Conservation (phyloP, 2,113 vertebrate species). For the Melanerpes formicivorus region DNA sequence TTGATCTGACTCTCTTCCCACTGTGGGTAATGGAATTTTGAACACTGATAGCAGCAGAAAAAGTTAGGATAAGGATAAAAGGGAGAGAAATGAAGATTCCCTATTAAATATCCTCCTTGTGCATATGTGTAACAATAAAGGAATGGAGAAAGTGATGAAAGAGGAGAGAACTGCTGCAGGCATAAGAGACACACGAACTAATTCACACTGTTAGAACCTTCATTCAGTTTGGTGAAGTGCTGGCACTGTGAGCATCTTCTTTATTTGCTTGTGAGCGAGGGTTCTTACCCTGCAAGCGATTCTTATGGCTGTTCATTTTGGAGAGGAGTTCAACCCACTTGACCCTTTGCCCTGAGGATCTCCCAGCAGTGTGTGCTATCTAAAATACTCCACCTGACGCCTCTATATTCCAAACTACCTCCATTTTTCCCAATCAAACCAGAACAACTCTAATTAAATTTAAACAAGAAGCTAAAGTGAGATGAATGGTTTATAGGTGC, state of each 20-base stretch:
- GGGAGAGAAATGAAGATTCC: background rate
- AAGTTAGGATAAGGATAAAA: background rate
- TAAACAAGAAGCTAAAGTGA: conserved; percentile 51
- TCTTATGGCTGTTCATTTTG: background rate
- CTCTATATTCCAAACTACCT: background rate
- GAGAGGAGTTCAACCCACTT: background rate
- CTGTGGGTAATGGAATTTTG: background rate
- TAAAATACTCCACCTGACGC: background rate
- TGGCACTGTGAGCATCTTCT: background rate
- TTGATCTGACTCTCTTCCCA: background rate
- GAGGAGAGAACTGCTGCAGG: background rate
- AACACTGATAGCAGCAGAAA: background rate
- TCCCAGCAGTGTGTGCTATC: background rate
- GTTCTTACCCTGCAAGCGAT: background rate
- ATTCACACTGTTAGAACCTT: background rate
- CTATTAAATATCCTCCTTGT: background rate
- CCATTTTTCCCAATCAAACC: conserved; percentile 11
- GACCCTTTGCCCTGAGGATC: background rate
- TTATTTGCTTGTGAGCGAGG: background rate
- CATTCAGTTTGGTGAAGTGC: rapidly evolving
- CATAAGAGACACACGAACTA: background rate
- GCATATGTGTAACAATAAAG: background rate
- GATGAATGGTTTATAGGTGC: conserved; percentile 54
- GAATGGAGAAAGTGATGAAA: background rate
- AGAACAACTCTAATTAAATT: conserved; percentile 39